These are phyloP conservation scores for Camponotus vicinus DNA, from an alignment of 1,140 invertebrate species.

Conservation along the genomic window DNA sequence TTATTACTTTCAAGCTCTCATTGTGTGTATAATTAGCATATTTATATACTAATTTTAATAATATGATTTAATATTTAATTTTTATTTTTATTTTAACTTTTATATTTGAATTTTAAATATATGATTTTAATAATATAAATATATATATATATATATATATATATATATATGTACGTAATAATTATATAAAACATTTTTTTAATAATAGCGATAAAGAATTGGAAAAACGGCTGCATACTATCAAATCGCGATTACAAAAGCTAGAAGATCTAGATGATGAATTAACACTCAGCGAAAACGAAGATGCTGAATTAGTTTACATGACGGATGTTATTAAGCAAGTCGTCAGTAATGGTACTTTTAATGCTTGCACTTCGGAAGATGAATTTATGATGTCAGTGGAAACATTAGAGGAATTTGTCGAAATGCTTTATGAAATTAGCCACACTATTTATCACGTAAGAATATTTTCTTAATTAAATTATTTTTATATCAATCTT, in stretches of 20 bases:
- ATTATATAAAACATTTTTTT: neutral
- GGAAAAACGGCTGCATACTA: conserved; percentile 74
- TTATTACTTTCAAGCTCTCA: neutral
- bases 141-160: neutral
- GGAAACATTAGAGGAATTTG: conserved; percentile 84
- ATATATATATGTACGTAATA: neutral
- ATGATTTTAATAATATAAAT: neutral
- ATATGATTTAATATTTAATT: conserved; percentile 6
- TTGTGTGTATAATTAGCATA: neutral
- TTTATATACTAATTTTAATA: conserved; percentile 32
- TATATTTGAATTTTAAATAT: conserved; percentile 62
- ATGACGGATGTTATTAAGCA: conserved; percentile 85
- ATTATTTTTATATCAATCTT: conserved; percentile 10
- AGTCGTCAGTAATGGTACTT: conserved; percentile 83
- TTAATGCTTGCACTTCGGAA: conserved; percentile 71
- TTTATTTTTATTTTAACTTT: neutral
- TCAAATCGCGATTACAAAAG: conserved; percentile 69
- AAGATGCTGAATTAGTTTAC: conserved; percentile 78
- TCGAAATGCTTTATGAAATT: conserved; percentile 85
- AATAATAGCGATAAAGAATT: conserved; percentile 78
- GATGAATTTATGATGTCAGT: conserved; percentile 79
- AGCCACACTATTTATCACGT: conserved; percentile 86
- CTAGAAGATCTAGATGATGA: conserved; percentile 75
- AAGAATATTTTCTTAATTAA: conserved; percentile 6
- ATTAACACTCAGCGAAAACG: conserved; percentile 49